phyloP scores from a whole-genome alignment of 2,888 invertebrate genomes.

The Bruchidius siliquastri region DNA sequence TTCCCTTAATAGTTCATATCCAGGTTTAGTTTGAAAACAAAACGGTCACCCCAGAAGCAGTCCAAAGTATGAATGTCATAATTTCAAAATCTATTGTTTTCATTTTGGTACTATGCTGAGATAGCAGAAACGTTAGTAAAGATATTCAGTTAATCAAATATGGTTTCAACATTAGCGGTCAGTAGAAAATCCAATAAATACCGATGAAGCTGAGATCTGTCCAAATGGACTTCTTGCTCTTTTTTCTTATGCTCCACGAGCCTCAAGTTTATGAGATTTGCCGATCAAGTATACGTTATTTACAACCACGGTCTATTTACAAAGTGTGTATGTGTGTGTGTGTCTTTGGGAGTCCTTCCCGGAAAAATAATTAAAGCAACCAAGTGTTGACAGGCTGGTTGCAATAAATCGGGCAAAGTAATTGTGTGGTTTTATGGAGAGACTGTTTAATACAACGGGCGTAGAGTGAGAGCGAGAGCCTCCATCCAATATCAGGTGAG shows the following conservation, averaged over 20 bases:
- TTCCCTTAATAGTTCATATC: no score
- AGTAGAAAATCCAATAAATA: no score
- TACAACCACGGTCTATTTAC: neutral
- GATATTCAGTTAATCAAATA: no score
- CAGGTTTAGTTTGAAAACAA: no score
- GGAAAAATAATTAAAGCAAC: neutral
- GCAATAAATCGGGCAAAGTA: neutral
- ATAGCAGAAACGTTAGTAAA: no score
- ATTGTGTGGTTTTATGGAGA: neutral
- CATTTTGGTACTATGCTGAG: no score
- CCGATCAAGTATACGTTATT: neutral
- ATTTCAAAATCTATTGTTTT: no score
- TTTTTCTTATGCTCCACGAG: neutral
- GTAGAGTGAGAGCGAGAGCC: neutral
- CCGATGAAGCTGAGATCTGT: no score
- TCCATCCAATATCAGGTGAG: slow-evolving; percentile 2
- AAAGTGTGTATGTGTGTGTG: neutral
- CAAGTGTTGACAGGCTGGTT: neutral
- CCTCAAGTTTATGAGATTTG: neutral
- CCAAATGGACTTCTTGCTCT: no score
- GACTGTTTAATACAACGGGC: neutral
- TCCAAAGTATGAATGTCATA: no score
- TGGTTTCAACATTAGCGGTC: no score
- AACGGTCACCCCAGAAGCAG: no score
- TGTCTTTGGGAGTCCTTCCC: neutral